Evolutionary conservation across 2,113 vertebrate genomes (phyloP).

Genomic region (Climacteris rufus): DNA sequence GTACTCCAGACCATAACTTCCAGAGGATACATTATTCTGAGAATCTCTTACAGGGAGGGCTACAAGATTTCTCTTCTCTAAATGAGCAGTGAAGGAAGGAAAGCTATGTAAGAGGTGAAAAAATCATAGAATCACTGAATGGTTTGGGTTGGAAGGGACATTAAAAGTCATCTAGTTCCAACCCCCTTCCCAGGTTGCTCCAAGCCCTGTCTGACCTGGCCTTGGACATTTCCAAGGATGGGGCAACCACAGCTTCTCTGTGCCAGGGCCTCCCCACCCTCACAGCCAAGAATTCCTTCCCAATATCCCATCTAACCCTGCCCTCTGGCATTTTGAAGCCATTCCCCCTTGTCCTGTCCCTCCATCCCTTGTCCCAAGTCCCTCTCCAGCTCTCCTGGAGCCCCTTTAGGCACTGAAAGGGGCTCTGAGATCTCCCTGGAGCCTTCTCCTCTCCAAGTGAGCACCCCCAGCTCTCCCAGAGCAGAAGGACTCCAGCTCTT

Average conservation of each 20-base stretch:
- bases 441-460: not conserved
- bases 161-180: accelerated
- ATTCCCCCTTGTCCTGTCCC: not conserved
- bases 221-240: not conserved
- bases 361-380: not conserved
- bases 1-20: not conserved
- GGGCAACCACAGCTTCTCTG: not conserved
- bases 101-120: not conserved
- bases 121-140: not conserved
- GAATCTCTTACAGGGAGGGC: not conserved
- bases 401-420: accelerated
- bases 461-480: accelerated
- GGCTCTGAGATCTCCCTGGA: not conserved
- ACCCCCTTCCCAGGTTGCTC: not conserved
- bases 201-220: accelerated
- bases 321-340: accelerated
- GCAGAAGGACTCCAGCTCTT: not conserved
- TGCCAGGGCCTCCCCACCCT: accelerated
- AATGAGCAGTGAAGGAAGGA: not conserved
- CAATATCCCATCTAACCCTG: accelerated
- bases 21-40: not conserved
- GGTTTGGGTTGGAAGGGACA: not conserved
- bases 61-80: not conserved
- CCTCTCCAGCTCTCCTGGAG: not conserved
- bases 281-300: accelerated